These are phyloP conservation scores for Dipodomys merriami DNA, from an alignment of 2,113 vertebrate species.

Conservation along the genomic window DNA sequence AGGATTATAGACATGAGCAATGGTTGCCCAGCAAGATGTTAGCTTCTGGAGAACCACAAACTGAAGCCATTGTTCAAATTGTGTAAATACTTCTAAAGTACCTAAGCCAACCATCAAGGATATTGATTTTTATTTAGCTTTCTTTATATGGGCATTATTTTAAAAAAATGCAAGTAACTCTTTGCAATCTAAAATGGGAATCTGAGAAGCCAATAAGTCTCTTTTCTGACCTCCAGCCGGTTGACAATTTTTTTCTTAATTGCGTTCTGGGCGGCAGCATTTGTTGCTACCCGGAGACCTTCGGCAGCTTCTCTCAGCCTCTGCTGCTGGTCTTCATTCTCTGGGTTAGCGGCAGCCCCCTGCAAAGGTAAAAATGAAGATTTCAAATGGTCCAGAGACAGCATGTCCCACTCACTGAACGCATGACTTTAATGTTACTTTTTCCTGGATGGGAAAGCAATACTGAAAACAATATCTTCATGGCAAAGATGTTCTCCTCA, in stretches of 20 bases:
- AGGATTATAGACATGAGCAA: too few relatives aligned
- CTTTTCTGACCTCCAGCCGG: conserved; percentile 92
- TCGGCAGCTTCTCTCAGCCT: conserved; percentile 96
- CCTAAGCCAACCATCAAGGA: background rate
- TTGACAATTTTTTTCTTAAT: conserved; percentile 99
- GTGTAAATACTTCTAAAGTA: background rate
- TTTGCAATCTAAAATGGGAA: background rate
- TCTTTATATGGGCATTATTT: background rate
- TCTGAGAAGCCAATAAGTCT: background rate
- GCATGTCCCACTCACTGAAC: background rate
- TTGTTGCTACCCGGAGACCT: conserved; percentile 96
- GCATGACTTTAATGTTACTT: background rate
- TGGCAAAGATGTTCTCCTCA: background rate
- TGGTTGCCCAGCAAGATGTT: too few relatives aligned
- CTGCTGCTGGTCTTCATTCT: conserved; percentile 98
- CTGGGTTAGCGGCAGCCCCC: conserved; percentile 98
- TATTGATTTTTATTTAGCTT: background rate
- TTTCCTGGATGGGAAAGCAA: background rate
- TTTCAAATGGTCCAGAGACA: background rate
- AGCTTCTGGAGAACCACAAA: background rate
- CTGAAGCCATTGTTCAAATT: background rate
- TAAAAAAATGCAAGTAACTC: background rate
- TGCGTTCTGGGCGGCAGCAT: conserved; percentile 97
- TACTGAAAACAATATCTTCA: background rate
- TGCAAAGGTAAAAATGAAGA: conserved; percentile 75